Evolutionary conservation across 2,113 vertebrate genomes (phyloP), one percentile per base, ranked within the genome.

Genomic region (Dasyurus viverrinus): DNA sequence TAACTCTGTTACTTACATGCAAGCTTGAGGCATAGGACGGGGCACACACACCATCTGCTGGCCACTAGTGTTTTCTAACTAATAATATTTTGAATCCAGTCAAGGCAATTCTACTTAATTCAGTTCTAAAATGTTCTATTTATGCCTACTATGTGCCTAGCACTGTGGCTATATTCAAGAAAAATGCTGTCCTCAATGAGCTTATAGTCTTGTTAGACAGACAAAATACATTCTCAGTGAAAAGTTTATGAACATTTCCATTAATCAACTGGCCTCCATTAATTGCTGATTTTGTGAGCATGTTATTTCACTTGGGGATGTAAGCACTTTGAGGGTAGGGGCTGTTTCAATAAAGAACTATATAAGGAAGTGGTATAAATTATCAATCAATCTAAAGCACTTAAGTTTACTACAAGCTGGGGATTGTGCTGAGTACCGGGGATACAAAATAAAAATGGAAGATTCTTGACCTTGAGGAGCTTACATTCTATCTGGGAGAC

Each of bases 41-140:
- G 91, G 53, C 90, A 27, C 2, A 53, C 55, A 3, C 90, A 30
- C 97, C 97, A 93, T 93, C 97, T 96, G 55, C 96, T 30, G 95
- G 97, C 26, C 90, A 91, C 0, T 23, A 53, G 60, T 91, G 91
- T 92, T 95, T 91, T 89, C 90, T 9, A 36, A 23, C 2, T 68
- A 36, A 36, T 76, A 42, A 84, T 23, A 84, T 42, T 84, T 22
- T 84, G 16, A 42, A 84, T 25, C n/a, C 16, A 19, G 60, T 76
- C 26, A 27, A 53, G 48, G 23, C 11, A 22, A 19, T 57, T 95
- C 47, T 47, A 50, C 30, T 90, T 50, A 84, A 84, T 91, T 54
- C 12, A 3, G 68, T 36, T 90, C 30, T 22, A 46, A 14, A 42
- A 36, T 60, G 55, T 14, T 0, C 23, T 46, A 3, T 30, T 3